Conservation (phyloP, 2,113 vertebrate species). For the Indicator maculatus region DNA sequence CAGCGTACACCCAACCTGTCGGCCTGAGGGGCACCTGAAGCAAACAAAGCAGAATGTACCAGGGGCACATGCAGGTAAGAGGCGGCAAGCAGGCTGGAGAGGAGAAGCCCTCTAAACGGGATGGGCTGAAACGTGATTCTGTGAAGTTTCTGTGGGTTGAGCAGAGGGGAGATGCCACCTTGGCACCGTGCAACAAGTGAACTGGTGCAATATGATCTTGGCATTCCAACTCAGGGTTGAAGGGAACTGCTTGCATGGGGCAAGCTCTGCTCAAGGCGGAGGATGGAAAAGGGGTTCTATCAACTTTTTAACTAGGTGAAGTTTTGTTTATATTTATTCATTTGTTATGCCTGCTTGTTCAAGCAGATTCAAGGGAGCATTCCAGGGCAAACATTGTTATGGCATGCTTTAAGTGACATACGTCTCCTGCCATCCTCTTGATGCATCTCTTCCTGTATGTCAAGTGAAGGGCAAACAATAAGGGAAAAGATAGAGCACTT, state of each 20-base stretch:
- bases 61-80: constrained; percentile 87
- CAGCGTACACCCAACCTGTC: background rate
- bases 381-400: constrained; percentile 30
- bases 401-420: constrained; percentile 43
- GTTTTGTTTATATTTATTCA: background rate
- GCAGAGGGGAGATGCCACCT: background rate
- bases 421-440: constrained; percentile 51
- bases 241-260: background rate
- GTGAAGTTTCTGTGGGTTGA: constrained; percentile 34
- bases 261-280: background rate
- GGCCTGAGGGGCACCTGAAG: constrained; percentile 49
- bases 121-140: background rate
- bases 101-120: background rate
- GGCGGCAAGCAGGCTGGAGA: background rate
- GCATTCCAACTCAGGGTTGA: background rate
- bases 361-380: constrained; percentile 27
- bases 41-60: constrained; percentile 79
- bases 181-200: constrained; percentile 76
- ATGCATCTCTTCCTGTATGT: constrained; percentile 74
- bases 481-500: constrained; percentile 51
- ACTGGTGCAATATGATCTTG: constrained; percentile 5
- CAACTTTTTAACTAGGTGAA: constrained; percentile 69
- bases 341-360: constrained; percentile 55
- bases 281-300: background rate
- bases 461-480: constrained; percentile 82